Evolutionary conservation across 2,113 vertebrate species (phyloP).

Genomic region (rabbit (Oryctolagus cuniculus)): mOryCun1.1 NC_091433.1:158565501-158566000

Average conservation of each 20-base stretch:
- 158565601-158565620: not conserved
- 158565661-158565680: slow-evolving; percentile 12
- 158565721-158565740: not conserved
- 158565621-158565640: not conserved
- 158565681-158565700: not conserved
- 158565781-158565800: not conserved
- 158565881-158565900: not conserved
- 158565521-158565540: not conserved
- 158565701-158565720: not conserved
- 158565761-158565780: not conserved
- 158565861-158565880: not conserved
- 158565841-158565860: not conserved
- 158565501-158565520: not conserved
- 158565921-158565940: not conserved
- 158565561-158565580: not conserved
- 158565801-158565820: slow-evolving; percentile 24
- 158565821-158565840: not conserved
- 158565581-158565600: not conserved
- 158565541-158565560: not conserved
- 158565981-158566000: not conserved
- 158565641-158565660: not conserved
- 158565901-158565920: not conserved
- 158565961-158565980: not conserved
- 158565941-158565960: not conserved
- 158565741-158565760: not conserved